Evolutionary conservation across 2,113 vertebrate species (phyloP).

Genomic region (pig (Sus scrofa)): T2T-Sscrofa CM000817.6:144530001-144530500

Average conservation of each 20-base stretch:
- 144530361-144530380: background rate
- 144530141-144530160: background rate
- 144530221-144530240: slow-evolving; percentile 29
- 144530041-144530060: background rate
- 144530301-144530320: background rate
- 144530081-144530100: background rate
- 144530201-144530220: background rate
- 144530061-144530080: background rate
- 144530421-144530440: background rate
- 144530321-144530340: background rate
- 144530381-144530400: no score
- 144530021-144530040: background rate
- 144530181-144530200: background rate
- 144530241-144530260: background rate
- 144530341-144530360: background rate
- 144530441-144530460: background rate
- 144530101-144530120: background rate
- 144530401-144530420: background rate
- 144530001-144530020: background rate
- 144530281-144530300: background rate
- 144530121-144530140: slow-evolving; percentile 18
- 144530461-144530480: background rate
- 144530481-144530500: no score
- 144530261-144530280: background rate
- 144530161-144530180: background rate